phyloP scores from a whole-genome alignment of 2,113 vertebrate species.

The Amphilophus citrinellus region DNA sequence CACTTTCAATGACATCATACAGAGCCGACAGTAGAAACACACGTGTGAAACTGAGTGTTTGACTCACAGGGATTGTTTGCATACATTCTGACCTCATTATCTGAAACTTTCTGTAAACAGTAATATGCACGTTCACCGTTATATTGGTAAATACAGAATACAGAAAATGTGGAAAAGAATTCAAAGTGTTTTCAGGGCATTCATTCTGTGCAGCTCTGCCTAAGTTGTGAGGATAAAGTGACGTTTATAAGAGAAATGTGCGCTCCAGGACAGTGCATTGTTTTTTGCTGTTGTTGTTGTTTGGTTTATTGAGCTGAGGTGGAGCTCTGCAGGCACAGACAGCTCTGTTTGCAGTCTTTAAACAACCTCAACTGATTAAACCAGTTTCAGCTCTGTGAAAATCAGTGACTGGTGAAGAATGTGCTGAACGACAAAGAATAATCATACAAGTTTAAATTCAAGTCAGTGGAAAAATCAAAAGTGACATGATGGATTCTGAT shows the following conservation, averaged over 20 bases:
- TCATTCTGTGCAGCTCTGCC: not conserved
- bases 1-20: not conserved
- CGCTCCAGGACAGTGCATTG: too few relatives aligned
- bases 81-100: too few relatives aligned
- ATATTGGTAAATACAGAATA: not conserved
- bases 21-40: not conserved
- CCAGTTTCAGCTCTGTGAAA: not conserved
- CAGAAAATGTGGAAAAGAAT: not conserved
- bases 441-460: not conserved
- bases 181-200: fast-evolving
- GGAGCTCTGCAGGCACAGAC: not conserved
- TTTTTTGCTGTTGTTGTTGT: not conserved
- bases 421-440: not conserved
- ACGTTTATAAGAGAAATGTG: too few relatives aligned
- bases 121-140: not conserved
- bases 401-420: not conserved
- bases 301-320: not conserved
- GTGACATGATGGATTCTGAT: not conserved
- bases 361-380: not conserved
- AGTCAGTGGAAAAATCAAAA: slow-evolving; percentile 14
- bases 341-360: not conserved
- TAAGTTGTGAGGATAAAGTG: not conserved
- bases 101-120: not conserved
- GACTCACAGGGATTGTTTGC: not conserved
- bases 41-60: not conserved